A percentile compares a stretch with the other conserved stretches of the same genome.
phyloP scores from a whole-genome alignment of 2,888 invertebrate species.

The Clitarchus hookeri region DNA sequence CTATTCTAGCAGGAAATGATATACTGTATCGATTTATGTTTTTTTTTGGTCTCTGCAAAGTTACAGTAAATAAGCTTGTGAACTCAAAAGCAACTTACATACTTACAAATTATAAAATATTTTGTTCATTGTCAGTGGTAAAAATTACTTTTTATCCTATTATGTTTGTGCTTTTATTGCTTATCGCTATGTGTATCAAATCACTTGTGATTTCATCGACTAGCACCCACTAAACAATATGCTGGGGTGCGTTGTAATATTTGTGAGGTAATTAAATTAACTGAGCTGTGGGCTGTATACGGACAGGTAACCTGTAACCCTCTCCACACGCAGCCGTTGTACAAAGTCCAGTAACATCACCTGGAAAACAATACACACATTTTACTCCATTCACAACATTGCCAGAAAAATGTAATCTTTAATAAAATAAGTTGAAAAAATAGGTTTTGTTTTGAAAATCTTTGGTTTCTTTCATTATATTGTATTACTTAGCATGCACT shows the following conservation, averaged over 20 bases:
- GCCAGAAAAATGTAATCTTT: too few species aligned
- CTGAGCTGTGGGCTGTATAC: slow-evolving; percentile 47
- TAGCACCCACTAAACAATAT: neutral
- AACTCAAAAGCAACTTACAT: neutral
- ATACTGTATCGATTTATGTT: too few species aligned
- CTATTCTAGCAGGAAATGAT: too few species aligned
- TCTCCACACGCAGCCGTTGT: slow-evolving; percentile 53
- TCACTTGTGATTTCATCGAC: neutral
- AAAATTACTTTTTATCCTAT: neutral
- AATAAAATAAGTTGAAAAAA: neutral
- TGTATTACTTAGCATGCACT: too few species aligned
- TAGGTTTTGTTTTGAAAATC: too few species aligned
- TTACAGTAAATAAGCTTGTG: too few species aligned
- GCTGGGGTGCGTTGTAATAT: neutral
- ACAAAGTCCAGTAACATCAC: slow-evolving; percentile 53
- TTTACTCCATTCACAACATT: neutral
- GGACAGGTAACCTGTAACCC: slow-evolving; percentile 54
- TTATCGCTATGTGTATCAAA: neutral
- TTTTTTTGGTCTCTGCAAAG: too few species aligned
- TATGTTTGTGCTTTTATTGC: neutral
- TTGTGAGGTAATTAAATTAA: neutral
- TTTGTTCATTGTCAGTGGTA: neutral
- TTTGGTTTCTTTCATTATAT: too few species aligned
- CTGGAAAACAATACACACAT: slow-evolving; percentile 42
- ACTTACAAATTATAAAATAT: neutral